Conservation (phyloP, 2,113 vertebrate genomes). For the Tyto alba region DNA sequence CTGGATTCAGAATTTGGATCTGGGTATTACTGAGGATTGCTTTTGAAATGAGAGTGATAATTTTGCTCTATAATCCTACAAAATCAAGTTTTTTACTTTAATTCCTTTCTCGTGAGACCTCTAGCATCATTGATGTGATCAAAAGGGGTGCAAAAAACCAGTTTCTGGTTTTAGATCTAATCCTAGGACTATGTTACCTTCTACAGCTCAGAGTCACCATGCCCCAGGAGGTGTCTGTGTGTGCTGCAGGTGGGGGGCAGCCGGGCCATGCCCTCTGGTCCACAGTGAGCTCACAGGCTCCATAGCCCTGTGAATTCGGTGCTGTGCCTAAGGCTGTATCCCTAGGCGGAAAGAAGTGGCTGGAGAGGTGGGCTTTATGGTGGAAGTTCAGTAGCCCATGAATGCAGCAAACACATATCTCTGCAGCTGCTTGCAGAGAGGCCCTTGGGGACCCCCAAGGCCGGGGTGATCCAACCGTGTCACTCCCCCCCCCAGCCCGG, state of each 20-base stretch:
- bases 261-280: neutral
- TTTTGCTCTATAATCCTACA: neutral
- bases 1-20: neutral
- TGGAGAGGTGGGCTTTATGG: neutral
- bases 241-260: neutral
- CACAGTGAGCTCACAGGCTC: neutral
- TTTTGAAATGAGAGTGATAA: neutral
- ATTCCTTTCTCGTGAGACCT: neutral
- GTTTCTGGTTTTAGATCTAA: neutral
- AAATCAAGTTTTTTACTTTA: neutral
- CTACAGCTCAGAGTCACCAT: neutral
- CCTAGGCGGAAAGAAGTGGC: neutral
- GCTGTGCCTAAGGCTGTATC: neutral
- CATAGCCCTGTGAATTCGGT: neutral
- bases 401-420: rapidly evolving
- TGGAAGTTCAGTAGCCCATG: neutral
- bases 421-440: neutral
- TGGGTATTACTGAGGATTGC: neutral
- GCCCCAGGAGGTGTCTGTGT: neutral
- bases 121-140: neutral
- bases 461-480: neutral
- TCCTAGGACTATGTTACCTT: neutral
- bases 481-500: neutral
- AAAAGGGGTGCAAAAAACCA: neutral
- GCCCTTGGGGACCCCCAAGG: no score